Percentiles rank a stretch among this genome's conserved stretches.
Evolutionary conservation across 1,140 invertebrate genomes (phyloP).

Genomic region (Trissolcus basalis): DNA sequence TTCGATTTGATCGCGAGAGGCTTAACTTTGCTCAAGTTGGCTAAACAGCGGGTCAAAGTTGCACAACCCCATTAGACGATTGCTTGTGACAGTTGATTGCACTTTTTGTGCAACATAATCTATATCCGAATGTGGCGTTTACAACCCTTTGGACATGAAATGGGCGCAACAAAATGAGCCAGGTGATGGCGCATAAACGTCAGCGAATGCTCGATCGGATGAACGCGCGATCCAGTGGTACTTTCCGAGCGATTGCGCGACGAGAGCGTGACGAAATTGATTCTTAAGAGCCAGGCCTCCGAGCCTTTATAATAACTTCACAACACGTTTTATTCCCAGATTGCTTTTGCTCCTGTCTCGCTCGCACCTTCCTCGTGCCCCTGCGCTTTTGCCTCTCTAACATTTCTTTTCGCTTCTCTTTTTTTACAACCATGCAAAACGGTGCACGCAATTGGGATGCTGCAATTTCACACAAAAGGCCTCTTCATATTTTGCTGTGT

Average conservation of each 20-base stretch:
- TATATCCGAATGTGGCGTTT: slow-evolving; percentile 55
- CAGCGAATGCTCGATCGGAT: slow-evolving; percentile 47
- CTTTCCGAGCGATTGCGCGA: slow-evolving; percentile 67
- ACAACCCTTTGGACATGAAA: slow-evolving; percentile 66
- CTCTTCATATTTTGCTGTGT: no score
- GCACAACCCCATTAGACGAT: slow-evolving; percentile 30
- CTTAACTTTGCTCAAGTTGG: slow-evolving; percentile 18
- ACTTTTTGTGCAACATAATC: slow-evolving; percentile 63
- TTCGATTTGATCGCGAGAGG: no score
- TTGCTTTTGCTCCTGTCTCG: slow-evolving; percentile 7
- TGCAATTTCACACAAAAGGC: no score
- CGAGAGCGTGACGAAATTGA: slow-evolving; percentile 62
- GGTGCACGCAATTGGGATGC: no score
- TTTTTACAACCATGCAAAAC: no score
- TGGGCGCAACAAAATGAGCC: slow-evolving; percentile 63
- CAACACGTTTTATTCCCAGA: slow-evolving; percentile 38
- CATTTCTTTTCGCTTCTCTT: no score
- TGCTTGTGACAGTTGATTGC: slow-evolving; percentile 45
- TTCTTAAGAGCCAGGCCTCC: slow-evolving; percentile 40
- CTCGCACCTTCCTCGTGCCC: background rate
- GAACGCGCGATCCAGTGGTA: slow-evolving; percentile 51
- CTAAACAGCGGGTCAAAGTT: slow-evolving; percentile 20
- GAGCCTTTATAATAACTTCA: slow-evolving; percentile 19
- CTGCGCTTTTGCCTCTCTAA: no score
- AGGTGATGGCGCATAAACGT: slow-evolving; percentile 65